These are phyloP conservation scores for Echinometra lucunter DNA, from an alignment of 53 echinoderm and acorn worm species.

Conservation along the genomic window DNA sequence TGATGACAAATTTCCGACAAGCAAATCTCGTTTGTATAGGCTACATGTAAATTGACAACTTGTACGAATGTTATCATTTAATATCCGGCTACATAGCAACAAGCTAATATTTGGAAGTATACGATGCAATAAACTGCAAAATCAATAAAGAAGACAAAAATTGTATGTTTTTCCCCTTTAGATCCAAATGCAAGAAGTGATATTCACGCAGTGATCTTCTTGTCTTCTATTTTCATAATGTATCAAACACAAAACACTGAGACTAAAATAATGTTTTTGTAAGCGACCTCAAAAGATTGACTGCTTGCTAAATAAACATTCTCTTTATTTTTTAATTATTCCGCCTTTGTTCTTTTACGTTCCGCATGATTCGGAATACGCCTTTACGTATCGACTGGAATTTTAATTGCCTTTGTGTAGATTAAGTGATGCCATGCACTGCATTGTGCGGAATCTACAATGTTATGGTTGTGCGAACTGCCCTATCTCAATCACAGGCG, in stretches of 20 bases:
- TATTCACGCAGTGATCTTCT: neutral
- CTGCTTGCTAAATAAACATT: neutral
- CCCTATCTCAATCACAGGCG: neutral
- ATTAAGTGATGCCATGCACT: neutral
- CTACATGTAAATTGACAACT: neutral
- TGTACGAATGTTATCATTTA: conserved; percentile 4
- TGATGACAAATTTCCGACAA: no score
- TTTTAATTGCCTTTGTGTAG: conserved; percentile 41
- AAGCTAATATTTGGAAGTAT: neutral
- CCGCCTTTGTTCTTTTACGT: neutral
- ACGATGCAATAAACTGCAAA: neutral
- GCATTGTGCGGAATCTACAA: neutral
- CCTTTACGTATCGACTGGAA: neutral
- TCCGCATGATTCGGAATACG: neutral
- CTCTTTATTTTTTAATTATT: neutral
- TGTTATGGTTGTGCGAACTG: conserved; percentile 10
- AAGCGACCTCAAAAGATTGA: neutral
- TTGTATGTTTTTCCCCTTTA: neutral
- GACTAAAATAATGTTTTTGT: neutral
- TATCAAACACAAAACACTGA: neutral
- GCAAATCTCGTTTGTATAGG: neutral
- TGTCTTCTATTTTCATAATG: neutral
- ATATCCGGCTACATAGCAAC: neutral
- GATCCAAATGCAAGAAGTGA: neutral
- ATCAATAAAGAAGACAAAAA: neutral